Evolutionary conservation across 2,888 invertebrate species (phyloP), one percentile per base, ranked within the genome.

Genomic region (Danaus chrysippus): DNA sequence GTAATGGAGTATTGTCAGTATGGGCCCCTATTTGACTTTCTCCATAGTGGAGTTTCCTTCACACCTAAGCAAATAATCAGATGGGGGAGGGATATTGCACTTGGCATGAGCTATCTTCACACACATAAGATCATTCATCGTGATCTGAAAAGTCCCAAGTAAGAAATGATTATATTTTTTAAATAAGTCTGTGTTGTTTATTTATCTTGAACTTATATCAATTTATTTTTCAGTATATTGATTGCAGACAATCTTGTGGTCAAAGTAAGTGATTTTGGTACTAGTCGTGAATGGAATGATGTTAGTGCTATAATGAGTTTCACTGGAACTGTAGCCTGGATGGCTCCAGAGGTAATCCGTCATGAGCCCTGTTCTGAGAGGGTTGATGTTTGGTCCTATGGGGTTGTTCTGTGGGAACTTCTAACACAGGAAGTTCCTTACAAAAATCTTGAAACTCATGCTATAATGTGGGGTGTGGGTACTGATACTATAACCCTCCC

Each of bases 101-200:
- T 94, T 64, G 99, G 99, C 61, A 99, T 99, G 99, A 94, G 95
- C 75, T 99, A 99, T 85, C 93, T 99, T 62, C 99, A 99, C 84
- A 93, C 93, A 53, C 96, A 98, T 81, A 98, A 98, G 91, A 99
- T 99, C 74, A 98, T 99, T 76, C 99, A 99, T 81, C 92, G 99
- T 67, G 99, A 99, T 92, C 93, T 99, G 68, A 99, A 99, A 88
- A 99, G 99, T 79, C 99, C 99, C 55, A 99, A 99, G 99, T 99
- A 93, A 94, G 95, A 93, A 53, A 54, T 15, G 46, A 17, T 34
- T 64, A 2, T 5, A 41, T 34, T 2, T 43, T 12, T 42, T 12
- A 23, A 54, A 13, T 15, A 12, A 6, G 10, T n/a, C 43, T n/a
- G 10, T 17, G 15, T 10, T 17, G 3, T 17, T 15, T 17, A 9